Base-by-base conservation (phyloP, 2,888 invertebrate genomes). In the Zygaena filipendulae region DNA sequence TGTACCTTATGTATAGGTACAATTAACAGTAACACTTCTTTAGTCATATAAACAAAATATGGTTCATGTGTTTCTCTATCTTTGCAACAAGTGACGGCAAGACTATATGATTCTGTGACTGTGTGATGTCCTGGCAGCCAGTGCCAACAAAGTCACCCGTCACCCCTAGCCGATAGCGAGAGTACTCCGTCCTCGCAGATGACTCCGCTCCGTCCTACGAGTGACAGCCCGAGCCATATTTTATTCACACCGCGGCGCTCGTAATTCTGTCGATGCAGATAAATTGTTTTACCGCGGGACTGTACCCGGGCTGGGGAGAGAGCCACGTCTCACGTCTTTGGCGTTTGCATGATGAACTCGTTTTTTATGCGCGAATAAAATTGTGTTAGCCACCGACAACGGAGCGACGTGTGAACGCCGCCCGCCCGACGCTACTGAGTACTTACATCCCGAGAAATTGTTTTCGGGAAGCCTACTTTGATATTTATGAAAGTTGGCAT, bases 191-290 rank as follows among this genome's bases (percentile, higher is more conserved):
- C n/a, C n/a, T n/a, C n/a, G n/a, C n/a, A n/a, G n/a, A n/a, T n/a
- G n/a, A n/a, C n/a, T n/a, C n/a, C n/a, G n/a, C n/a, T n/a, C n/a
- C n/a, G n/a, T n/a, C n/a, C n/a, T n/a, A n/a, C 45, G 66, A 67
- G 51, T 72, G 75, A 75, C 77, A 72, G 75, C 49, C 70, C 60
- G 63, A 68, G 77, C 75, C 77, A 77, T 79, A 77, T 79, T 72
- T 79, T 79, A 79, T 79, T 79, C 79, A 79, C 54, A 49, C 57
- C 70, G 62, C 67, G 56, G 54, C 68, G 70, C 61, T 53, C 75
- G 77, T 71, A 75, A 75, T 70, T 60, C 74, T 74, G 74, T 77
- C 79, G 77, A 79, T 72, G 77, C 68, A 75, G 79, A 79, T 79
- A 79, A 79, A 79, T 77, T 77, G 77, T 79, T 79, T 79, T 74